Conservation (phyloP, 2,888 invertebrate genomes). For the Orchesellides sinensis region DNA sequence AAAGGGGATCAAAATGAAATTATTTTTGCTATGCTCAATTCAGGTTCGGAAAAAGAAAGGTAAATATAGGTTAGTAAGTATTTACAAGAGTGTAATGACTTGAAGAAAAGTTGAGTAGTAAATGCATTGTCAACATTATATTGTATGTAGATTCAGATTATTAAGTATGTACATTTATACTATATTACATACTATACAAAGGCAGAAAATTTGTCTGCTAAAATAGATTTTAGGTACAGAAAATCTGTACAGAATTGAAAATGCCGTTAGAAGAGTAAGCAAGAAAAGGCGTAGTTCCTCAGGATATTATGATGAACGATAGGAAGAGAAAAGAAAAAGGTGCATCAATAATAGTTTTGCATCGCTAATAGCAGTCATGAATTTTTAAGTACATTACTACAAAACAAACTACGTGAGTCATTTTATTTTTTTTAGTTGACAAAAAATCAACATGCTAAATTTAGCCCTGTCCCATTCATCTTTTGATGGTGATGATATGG, state of each 20-base stretch:
- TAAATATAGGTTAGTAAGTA: constrained; percentile 27
- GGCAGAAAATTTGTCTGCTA: constrained; percentile 31
- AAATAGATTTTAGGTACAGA: constrained; percentile 16
- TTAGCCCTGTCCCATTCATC: constrained; percentile 17
- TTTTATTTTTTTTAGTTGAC: no score
- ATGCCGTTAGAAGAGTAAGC: no score
- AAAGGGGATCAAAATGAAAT: constrained; percentile 1
- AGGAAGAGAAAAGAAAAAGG: constrained; percentile 11
- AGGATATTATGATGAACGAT: constrained; percentile 1
- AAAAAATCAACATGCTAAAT: constrained; percentile 14
- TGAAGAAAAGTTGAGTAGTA: constrained; percentile 4
- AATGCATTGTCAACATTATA: constrained; percentile 23
- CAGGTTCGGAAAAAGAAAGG: neutral
- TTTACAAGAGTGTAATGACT: constrained; percentile 20
- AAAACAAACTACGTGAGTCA: no score
- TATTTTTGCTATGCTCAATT: neutral
- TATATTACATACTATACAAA: neutral
- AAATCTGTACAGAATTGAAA: no score
- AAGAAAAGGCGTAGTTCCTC: no score
- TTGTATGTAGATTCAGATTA: constrained; percentile 42
- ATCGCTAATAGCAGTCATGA: constrained; percentile 24
- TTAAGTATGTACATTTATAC: constrained; percentile 1
- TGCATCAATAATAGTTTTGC: constrained; percentile 13
- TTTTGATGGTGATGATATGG: neutral
- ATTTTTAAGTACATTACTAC: neutral